Base-by-base conservation (phyloP, 1,140 invertebrate species). In the Ceratosolen fusciceps region DNA sequence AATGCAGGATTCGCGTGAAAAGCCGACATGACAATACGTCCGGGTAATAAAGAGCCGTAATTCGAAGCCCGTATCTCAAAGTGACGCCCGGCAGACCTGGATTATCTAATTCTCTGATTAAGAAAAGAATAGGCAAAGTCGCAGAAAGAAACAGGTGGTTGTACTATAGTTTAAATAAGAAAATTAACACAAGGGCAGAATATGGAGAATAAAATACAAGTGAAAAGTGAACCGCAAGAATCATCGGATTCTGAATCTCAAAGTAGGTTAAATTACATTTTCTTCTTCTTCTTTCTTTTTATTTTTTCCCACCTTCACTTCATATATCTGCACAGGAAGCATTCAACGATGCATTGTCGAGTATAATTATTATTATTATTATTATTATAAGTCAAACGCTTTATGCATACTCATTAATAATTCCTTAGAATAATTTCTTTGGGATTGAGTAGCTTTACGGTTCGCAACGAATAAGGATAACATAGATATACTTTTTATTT, bases 101-200 rank as follows among this genome's bases (percentile, higher is more conserved):
- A 49, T 62, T 34, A 49, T 43, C 39, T 75, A 3, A 26, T 34
- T 71, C 68, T 74, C 74, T 80, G 7, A 31, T 70, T 74, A 19
- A 21, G 7, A 77, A 58, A 77, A 77, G 49, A 77, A 70, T 34
- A 67, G n/a, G 34, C 26, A 19, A 65, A 77, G 56, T 26, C 2
- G n/a, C n/a, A n/a, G 19, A 71, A 75, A 71, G 54, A 80, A 77
- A 76, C 79, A 77, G 74, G 74, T 80, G 79, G 65, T 80, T 54
- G 39, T 39, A 14, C 19, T 14, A n/a, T 43, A 26, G 19, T 74
- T 62, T 43, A 49, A 73, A 68, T 8, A 56, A 56, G 37, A 1
- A 47, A 31, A 4, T 76, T 19, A 31, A 2, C 71, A 8, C 62
- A 74, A 71, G 34, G 52, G 43, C 9, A 71, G 16, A 34, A 26